phyloP scores from a whole-genome alignment of 2,888 invertebrate genomes.

The Blera fallax region DNA sequence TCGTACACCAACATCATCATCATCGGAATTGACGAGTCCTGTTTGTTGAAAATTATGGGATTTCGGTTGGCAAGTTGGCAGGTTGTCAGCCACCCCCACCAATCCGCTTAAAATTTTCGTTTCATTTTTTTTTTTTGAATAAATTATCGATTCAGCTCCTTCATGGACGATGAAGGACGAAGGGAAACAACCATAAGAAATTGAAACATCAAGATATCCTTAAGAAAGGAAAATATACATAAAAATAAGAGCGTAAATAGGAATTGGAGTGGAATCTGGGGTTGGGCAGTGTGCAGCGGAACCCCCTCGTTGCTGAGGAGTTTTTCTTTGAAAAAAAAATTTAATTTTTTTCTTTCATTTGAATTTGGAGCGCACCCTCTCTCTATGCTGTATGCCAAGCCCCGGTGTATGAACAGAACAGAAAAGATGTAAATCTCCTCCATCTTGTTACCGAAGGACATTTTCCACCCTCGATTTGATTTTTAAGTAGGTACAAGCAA shows the following conservation, averaged over 20 bases:
- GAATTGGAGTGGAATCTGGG: conserved; percentile 10
- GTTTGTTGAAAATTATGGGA: conserved; percentile 68
- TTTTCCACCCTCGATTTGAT: conserved; percentile 72
- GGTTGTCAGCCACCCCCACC: conserved; percentile 15
- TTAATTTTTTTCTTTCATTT: background rate
- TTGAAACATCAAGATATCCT: conserved; percentile 68
- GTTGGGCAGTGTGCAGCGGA: conserved; percentile 2
- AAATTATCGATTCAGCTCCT: conserved; percentile 65
- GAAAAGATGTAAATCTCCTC: conserved; percentile 50
- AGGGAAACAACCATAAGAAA: conserved; percentile 44
- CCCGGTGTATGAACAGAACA: conserved; percentile 14
- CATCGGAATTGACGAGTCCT: conserved; percentile 61
- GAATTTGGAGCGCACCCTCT: conserved; percentile 25
- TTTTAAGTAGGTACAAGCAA: conserved; percentile 72
- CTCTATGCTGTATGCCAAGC: background rate
- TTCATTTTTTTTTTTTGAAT: conserved; percentile 30
- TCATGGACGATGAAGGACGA: conserved; percentile 10
- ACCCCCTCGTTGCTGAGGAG: conserved; percentile 3
- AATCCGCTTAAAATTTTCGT: background rate
- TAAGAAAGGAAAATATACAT: conserved; percentile 57
- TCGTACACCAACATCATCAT: conserved; percentile 26
- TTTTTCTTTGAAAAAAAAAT: conserved; percentile 9
- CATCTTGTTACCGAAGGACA: conserved; percentile 72
- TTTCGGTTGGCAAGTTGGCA: conserved; percentile 64
- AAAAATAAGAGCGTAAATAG: conserved; percentile 32